Base-by-base conservation (phyloP, 2,888 invertebrate genomes). In the Coelinius sp. region DNA sequence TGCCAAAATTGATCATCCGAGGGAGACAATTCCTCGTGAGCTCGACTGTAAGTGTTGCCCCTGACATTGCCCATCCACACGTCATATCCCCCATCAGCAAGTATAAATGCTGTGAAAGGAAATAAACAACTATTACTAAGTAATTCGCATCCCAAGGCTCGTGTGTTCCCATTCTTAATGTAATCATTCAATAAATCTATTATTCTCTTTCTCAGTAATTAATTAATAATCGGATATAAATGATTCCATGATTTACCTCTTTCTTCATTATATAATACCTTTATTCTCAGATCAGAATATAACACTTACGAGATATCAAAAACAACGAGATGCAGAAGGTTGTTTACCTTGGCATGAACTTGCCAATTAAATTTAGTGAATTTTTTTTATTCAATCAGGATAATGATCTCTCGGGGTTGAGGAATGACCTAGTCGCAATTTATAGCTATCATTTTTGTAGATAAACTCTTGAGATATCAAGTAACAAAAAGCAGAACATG, bases 21-120 rank as follows among this genome's bases (percentile, higher is more conserved):
- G 8, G 74, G 59, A 31, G 62, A 68, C 7, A 71, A 25, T 27
- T 49, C 41, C 27, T 49, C 66, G n/a, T 74, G 74, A n/a, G 65
- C 65, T 65, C 74, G 56, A n/a, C 66, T 35, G n/a, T 74, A 74
- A 35, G 71, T 66, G 20, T 74, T 74, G 44, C 74, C 74, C 17
- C 68, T 56, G 65, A 89, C 75, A 77, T 91, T 91, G 0, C 89
- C 89, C 10, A 91, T 77, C 91, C 91, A 92, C 0, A 92, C 91
- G 75, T 92, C 92, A 76, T 90, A 91, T 0, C 91, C 91, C 2
- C 88, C 89, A 75, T 91, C 91, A 1, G 91, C 91, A 71, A 91
- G 83, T 7, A 90, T 76, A 75, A 89, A 91, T 2, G 88, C 91
- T 92, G 84, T n/a, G 8, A 44, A 38, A 49, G 62, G 14, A 62